These are phyloP conservation scores for Bothrops alternatus DNA, from an alignment of 2,797 vertebrate genomes.

Conservation along the genomic window DNA sequence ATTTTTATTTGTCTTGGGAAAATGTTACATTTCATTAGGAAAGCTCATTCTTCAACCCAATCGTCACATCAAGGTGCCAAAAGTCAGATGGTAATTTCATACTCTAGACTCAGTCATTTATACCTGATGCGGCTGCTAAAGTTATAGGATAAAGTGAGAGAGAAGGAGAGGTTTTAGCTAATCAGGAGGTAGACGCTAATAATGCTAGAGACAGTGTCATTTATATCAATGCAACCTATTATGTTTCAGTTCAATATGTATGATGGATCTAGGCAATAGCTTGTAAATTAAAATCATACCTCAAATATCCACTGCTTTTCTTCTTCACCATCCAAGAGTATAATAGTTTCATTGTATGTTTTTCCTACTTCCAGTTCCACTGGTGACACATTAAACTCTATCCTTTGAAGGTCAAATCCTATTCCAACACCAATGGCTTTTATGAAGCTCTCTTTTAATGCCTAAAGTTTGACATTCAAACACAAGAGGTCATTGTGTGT, in stretches of 20 bases:
- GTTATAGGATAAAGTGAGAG: background rate
- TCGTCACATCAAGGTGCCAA: background rate
- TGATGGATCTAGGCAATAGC: background rate
- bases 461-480: conserved; percentile 67
- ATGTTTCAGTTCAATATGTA: background rate
- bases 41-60: background rate
- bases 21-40: background rate
- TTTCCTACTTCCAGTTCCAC: conserved; percentile 74
- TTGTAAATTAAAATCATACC: conserved; percentile 70
- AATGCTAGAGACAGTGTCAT: background rate
- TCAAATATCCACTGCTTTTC: conserved; percentile 89
- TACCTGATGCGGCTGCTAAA: background rate
- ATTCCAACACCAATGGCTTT: conserved; percentile 92
- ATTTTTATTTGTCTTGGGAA: background rate
- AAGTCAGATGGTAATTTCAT: background rate
- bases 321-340: conserved; percentile 87
- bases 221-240: background rate
- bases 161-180: background rate
- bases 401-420: conserved; percentile 89
- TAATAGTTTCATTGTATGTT: conserved; percentile 79
- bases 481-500: conserved; percentile 14
- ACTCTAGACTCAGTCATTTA: background rate
- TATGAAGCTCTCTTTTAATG: conserved; percentile 96
- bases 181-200: no score
- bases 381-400: conserved; percentile 86